Evolutionary conservation across 2,113 vertebrate genomes (phyloP), one percentile per base, ranked within the genome.

Genomic region (Osmerus eperlanus): DNA sequence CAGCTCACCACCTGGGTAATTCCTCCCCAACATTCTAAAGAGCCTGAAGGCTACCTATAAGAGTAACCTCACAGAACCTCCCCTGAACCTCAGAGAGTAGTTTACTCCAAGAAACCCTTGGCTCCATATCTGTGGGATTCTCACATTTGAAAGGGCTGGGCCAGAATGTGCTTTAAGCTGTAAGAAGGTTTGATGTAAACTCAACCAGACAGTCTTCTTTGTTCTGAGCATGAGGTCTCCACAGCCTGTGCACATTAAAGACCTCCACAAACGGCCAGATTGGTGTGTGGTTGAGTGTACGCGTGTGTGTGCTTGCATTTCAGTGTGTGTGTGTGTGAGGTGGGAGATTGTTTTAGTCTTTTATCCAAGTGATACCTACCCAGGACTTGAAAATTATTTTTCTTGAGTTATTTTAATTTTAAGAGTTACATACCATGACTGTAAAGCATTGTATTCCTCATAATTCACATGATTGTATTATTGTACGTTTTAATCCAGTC

Each of bases 191-290:
- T 87, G 84, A 87, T 84, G 71, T 72, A 84, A 77, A 86, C 76
- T 81, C 81, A 78, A 85, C 73, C 70, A 83, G 82, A 86, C 82
- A 82, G 74, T 72, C 18, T 66, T 66, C 78, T 87, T 89, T 86
- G 77, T 81, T 89, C 72, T 74, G 68, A 74, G 70, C 74, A 71
- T 59, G 66, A 85, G 66, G 71, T 81, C 79, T 84, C 69, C 14
- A 55, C 76, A 81, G 71, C 59, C 69, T 65, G 53, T 75, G 81
- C 74, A 78, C 77, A 76, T 85, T 84, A 87, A 89, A 88, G 82
- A 63, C 67, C 61, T 77, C 77, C 58, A 47, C 67, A 75, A 71
- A 70, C 70, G 25, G 55, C 78, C 36, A 64, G 54, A 67, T 67
- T 19, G 69, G 68, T 65, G 75, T 71, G 76, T 72, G 56, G 76